These are phyloP conservation scores for Polymixis flavicincta DNA, from an alignment of 2,888 invertebrate genomes.

Conservation along the genomic window DNA sequence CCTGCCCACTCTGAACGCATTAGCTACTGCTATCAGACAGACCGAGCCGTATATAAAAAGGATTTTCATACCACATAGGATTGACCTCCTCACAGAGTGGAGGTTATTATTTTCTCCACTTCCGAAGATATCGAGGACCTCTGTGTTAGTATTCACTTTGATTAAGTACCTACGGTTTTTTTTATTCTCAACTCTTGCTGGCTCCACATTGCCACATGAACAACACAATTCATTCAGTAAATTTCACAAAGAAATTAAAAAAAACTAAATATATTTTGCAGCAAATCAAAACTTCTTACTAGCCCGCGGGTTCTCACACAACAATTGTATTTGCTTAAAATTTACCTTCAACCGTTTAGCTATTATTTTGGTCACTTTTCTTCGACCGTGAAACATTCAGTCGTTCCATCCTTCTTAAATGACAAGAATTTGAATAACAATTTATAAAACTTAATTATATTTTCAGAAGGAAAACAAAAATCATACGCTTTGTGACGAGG, in stretches of 20 bases:
- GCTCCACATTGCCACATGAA: not conserved
- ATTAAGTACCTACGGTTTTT: not conserved
- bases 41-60: slow-evolving; percentile 65
- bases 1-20: slow-evolving; percentile 69
- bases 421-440: not conserved
- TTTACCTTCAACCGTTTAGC: not conserved
- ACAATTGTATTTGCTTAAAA: not conserved
- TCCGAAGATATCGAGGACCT: slow-evolving; percentile 2
- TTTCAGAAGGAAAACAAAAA: slow-evolving; percentile 62
- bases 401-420: not conserved
- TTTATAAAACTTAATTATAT: not conserved
- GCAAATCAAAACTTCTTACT: no score
- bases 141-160: slow-evolving; percentile 42
- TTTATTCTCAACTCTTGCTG: not conserved
- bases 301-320: not conserved
- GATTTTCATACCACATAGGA: slow-evolving; percentile 66
- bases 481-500: slow-evolving; percentile 64
- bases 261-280: not conserved
- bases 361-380: not conserved
- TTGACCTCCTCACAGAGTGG: slow-evolving; percentile 64
- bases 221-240: not conserved
- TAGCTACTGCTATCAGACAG: slow-evolving; percentile 67
- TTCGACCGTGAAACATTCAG: not conserved
- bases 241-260: not conserved
- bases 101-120: slow-evolving; percentile 9